phyloP scores from a whole-genome alignment of 2,888 invertebrate species.

The Andrena bicolor region DNA sequence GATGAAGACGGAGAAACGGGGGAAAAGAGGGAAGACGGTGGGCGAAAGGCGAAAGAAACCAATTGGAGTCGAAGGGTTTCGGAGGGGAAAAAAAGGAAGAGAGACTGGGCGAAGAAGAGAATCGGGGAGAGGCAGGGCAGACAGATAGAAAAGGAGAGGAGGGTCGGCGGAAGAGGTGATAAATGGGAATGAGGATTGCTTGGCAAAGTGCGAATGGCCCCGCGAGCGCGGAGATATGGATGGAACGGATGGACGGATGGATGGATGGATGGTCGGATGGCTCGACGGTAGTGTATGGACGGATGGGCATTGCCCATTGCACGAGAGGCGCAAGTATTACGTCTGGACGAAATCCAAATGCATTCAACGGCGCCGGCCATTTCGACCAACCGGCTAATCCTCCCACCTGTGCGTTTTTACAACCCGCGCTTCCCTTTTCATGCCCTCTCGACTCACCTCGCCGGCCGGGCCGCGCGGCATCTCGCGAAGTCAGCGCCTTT shows the following conservation, averaged over 20 bases:
- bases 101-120: constrained; percentile 41
- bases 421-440: constrained; percentile 51
- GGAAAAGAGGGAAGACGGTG: constrained; percentile 37
- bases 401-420: constrained; percentile 69
- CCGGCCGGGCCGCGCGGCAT: constrained; percentile 21
- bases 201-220: constrained; percentile 81
- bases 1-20: constrained; percentile 18
- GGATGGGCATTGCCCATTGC: constrained; percentile 70
- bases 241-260: constrained; percentile 70
- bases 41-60: constrained; percentile 72
- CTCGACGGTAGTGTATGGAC: constrained; percentile 62
- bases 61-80: constrained; percentile 79
- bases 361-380: constrained; percentile 60
- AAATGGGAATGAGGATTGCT: constrained; percentile 83
- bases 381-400: constrained; percentile 63
- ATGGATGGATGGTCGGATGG: constrained; percentile 68
- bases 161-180: constrained; percentile 79
- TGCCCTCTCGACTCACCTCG: constrained; percentile 39
- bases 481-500: constrained; percentile 3
- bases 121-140: constrained; percentile 61
- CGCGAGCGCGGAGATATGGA: constrained; percentile 71
- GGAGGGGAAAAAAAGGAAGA: constrained; percentile 57
- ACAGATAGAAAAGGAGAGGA: constrained; percentile 73
- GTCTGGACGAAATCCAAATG: constrained; percentile 75
- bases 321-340: constrained; percentile 61